phyloP scores from a whole-genome alignment of 2,888 invertebrate species.

The Brachypalpus laphriformis region DNA sequence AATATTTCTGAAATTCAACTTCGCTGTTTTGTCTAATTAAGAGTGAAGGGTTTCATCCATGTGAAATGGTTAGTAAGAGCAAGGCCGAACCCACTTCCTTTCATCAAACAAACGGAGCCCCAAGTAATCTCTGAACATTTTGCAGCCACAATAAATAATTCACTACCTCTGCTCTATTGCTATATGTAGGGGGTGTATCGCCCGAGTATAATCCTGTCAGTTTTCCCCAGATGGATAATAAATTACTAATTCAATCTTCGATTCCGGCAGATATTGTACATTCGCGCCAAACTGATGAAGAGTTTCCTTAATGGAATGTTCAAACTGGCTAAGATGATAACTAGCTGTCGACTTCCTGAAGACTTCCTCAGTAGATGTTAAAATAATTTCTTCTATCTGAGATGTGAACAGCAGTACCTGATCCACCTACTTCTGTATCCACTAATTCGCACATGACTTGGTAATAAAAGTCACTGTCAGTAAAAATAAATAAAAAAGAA shows the following conservation, averaged over 20 bases:
- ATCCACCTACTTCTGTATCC: neutral
- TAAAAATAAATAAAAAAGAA: neutral
- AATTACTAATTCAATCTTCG: neutral
- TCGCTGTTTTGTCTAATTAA: too few relatives aligned
- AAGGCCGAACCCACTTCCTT: too few relatives aligned
- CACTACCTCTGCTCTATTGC: neutral
- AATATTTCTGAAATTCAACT: too few relatives aligned
- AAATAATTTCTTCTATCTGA: neutral
- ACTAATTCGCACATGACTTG: neutral
- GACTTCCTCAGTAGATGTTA: neutral
- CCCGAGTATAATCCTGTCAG: neutral
- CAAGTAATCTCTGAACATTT: neutral
- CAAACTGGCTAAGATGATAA: constrained; percentile 2
- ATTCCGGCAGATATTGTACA: constrained; percentile 28
- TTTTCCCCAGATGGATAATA: neutral
- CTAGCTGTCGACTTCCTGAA: neutral
- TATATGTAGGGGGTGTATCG: neutral
- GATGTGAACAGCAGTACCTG: neutral
- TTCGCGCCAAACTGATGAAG: neutral
- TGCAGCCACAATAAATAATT: neutral
- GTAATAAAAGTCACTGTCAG: constrained; percentile 31
- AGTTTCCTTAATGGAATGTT: neutral
- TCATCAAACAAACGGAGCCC: too few relatives aligned
- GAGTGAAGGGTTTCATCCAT: neutral
- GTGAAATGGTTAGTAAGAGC: neutral